Evolutionary conservation across 2,888 invertebrate species (phyloP).

Genomic region (Caenorhabditis sinica): DNA sequence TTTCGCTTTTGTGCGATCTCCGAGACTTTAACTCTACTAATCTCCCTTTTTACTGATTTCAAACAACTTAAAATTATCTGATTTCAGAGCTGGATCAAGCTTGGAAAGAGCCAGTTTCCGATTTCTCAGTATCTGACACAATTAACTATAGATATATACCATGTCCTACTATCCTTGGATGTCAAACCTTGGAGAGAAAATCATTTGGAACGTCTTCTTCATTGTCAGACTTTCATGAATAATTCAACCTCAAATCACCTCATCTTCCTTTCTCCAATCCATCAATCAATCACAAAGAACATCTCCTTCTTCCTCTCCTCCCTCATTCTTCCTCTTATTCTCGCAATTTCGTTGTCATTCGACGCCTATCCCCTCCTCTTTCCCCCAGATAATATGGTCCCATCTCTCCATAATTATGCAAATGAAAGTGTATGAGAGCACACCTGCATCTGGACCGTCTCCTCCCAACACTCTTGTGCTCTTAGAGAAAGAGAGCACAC

Average conservation of each 20-base stretch:
- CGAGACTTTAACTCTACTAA: no score
- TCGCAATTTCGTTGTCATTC: slow-evolving; percentile 31
- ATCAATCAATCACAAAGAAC: slow-evolving; percentile 59
- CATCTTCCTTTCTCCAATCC: slow-evolving; percentile 4
- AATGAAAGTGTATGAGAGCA: slow-evolving; percentile 58
- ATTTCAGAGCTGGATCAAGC: no score
- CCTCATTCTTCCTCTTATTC: background rate
- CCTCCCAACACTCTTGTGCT: background rate
- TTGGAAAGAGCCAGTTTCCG: no score
- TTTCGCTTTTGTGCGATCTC: no score
- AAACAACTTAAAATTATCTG: no score
- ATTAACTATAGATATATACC: no score
- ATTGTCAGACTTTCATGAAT: slow-evolving; percentile 37
- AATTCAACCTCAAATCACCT: slow-evolving; percentile 48
- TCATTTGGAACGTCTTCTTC: slow-evolving; percentile 16
- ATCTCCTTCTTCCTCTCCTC: slow-evolving; percentile 15
- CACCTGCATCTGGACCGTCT: slow-evolving; percentile 45
- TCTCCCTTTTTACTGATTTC: no score
- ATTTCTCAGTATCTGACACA: no score
- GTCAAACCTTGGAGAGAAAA: background rate
- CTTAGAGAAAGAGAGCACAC: slow-evolving; percentile 5
- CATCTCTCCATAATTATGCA: slow-evolving; percentile 62
- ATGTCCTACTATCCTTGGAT: no score
- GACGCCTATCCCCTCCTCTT: slow-evolving; percentile 10
- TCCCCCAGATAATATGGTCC: slow-evolving; percentile 49